Evolutionary conservation across 30 jellyfish, hydroid and myxozoan genomes (phyloP), one percentile per base, ranked within the genome.

Genomic region (Turritopsis dohrnii): DNA sequence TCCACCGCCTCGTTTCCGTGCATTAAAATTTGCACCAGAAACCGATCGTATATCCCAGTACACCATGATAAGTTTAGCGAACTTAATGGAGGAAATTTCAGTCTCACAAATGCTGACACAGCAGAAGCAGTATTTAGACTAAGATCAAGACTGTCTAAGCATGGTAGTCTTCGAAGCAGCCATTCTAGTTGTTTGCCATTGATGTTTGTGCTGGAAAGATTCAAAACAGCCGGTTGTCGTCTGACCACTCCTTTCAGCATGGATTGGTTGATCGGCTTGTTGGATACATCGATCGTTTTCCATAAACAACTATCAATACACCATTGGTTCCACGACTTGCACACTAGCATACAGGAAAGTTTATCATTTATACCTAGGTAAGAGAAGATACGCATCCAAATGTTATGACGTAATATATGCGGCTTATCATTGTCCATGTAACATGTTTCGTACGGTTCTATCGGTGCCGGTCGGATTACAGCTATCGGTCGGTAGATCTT

Each of bases 311-410:
- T 79, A 71, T 72, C 79, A 71, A 93, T 29, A 25, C 84, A 86
- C 98, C 98, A 93, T 29, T 87, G 93, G 86, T 93, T 93, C 98
- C 98, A 93, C 72, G 90, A 75, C 73, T 92, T 96, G 75, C 96
- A 93, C 17, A 88, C 98, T n/a, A 92, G 86, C 98, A 93, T 93
- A 87, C 98, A 93, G 29, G 81, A 17, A 71, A 76, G 66, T 8
- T 84, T 82, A 21, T 85, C 96, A 7, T 82, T 20, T 29, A 81
- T 88, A 17, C 89, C 76, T 88, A 93, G 83, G 75, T 52, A 82
- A 19, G 85, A 52, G 83, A 88, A 93, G 21, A 93, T 76, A 20
- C 88, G 92, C 27, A 77, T 81, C 98, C 98, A 93, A 8, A 93
- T 24, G 66, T 41, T 75, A 53, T 86, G 69, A 5, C 88, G 80